Percentiles rank a stretch among this genome's conserved stretches.
phyloP scores from a whole-genome alignment of 2,113 vertebrate species.

The Pipa parva region DNA sequence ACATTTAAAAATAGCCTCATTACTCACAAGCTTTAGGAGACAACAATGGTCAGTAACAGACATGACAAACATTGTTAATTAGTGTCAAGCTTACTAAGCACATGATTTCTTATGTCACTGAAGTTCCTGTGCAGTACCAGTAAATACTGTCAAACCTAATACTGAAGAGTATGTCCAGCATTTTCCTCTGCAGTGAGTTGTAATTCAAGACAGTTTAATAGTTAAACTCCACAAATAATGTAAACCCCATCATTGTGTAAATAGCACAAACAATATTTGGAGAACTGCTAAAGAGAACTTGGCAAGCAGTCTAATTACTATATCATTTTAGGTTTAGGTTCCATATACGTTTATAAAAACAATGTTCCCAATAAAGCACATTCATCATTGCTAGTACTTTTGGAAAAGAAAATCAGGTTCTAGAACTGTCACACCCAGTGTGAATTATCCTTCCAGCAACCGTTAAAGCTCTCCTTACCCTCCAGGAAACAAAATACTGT shows the following conservation, averaged over 20 bases:
- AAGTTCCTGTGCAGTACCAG: not conserved
- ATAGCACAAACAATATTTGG: no score
- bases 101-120: not conserved
- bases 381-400: no score
- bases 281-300: no score
- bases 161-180: not conserved
- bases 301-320: no score
- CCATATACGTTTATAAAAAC: no score
- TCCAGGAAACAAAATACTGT: slow-evolving; percentile 33
- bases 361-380: no score
- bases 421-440: not conserved
- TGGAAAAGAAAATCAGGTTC: not conserved
- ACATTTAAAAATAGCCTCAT: not conserved
- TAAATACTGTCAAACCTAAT: no score
- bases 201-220: no score
- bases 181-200: not conserved
- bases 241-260: no score
- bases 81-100: not conserved
- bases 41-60: slow-evolving; percentile 1
- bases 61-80: not conserved
- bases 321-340: no score
- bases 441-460: slow-evolving; percentile 11
- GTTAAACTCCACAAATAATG: no score
- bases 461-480: not conserved
- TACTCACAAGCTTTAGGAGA: not conserved